Evolutionary conservation across 2,888 invertebrate species (phyloP).

Genomic region (Caenorhabditis angaria): DNA sequence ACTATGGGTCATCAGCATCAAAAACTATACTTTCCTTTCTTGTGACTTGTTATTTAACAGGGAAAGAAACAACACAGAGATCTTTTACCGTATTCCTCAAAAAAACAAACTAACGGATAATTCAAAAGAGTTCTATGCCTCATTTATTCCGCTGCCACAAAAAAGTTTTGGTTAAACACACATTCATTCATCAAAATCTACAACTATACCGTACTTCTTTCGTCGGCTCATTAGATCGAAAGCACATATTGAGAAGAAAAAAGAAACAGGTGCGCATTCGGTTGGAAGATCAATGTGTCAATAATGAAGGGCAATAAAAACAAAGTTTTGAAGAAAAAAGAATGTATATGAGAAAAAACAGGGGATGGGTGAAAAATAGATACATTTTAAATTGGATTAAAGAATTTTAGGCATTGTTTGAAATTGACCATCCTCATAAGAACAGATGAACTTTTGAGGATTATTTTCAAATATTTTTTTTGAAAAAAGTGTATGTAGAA

Average conservation of each 20-base stretch:
- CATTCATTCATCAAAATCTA: not conserved
- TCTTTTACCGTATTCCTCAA: not conserved
- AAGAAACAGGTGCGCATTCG: slow-evolving; percentile 12
- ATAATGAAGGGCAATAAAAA: not conserved
- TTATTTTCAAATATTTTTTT: not conserved
- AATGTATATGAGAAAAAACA: not conserved
- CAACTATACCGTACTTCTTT: slow-evolving; percentile 5
- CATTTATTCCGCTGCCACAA: not conserved
- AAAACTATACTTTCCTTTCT: not conserved
- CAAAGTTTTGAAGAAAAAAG: not conserved
- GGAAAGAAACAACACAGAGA: no score
- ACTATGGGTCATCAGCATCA: not conserved
- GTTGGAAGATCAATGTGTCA: slow-evolving; percentile 16
- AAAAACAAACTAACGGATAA: not conserved
- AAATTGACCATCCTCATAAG: not conserved
- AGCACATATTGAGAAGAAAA: slow-evolving; percentile 12
- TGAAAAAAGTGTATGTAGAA: no score
- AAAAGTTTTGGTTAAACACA: not conserved
- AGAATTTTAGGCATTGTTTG: not conserved
- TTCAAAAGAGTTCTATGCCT: not conserved
- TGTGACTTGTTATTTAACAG: no score
- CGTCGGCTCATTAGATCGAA: slow-evolving; percentile 11
- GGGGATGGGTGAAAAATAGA: not conserved
- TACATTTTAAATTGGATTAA: slow-evolving; percentile 7
- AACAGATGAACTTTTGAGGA: not conserved